Evolutionary conservation across 2,797 vertebrate species (phyloP), one percentile per base, ranked within the genome.

Genomic region (Lemur catta): DNA sequence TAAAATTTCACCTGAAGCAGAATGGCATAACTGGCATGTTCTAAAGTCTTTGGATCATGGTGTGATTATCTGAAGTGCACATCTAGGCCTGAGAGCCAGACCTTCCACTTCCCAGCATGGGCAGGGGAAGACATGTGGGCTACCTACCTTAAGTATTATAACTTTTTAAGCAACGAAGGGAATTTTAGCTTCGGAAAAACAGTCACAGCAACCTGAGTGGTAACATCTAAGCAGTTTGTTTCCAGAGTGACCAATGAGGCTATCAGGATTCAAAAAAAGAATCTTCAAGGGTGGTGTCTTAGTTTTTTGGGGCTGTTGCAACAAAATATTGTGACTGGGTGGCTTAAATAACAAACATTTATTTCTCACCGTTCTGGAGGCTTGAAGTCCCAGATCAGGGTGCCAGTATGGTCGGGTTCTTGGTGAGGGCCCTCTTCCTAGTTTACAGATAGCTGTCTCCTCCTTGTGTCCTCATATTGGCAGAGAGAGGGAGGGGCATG

Each of bases 241-340:
- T 30, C 35, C 63, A 65, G 41, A 61, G 82, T 52, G 22, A 82
- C 6, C 18, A 6, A 24, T 6, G 46, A 89, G 69, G 6, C 46
- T 63, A 4, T 89, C 43, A 87, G 69, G 9, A 46, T 84, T 89
- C 76, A 41, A 90, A 82, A 50, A 17, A 76, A 55, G 20, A 30
- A 12, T 76, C 65, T 91, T 61, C 67, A 88, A 72, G 93, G 10
- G 41, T 26, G 4, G 2, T 43, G 13, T 85, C n/a, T 35, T 76
- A 81, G 59, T 67, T 9, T 71, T 11, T 43, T 59, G 14, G 7
- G 4, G 9, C 41, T 59, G 13, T 52, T 84, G 63, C 15, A n/a
- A n/a, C 14, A 79, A 63, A 84, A 55, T 46, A 28, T 14, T 28
- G 1, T n/a, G n/a, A 38, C 0, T 22, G 22, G 24, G 24, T 71